Percentiles rank a stretch among this genome's conserved stretches.
Evolutionary conservation across 2,113 vertebrate species (phyloP).

Genomic region (Halcyon malimbica): DNA sequence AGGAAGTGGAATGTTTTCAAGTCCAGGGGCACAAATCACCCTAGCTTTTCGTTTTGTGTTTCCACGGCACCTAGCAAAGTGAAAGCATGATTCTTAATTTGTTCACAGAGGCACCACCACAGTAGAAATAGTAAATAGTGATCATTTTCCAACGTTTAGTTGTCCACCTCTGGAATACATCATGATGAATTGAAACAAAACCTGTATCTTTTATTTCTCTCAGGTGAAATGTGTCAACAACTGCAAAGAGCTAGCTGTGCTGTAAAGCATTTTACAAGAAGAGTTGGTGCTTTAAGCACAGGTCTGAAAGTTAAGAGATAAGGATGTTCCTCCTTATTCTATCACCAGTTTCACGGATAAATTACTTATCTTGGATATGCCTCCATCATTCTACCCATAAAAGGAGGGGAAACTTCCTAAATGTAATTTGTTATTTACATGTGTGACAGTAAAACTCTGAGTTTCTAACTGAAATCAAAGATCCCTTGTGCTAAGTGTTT

Average conservation of each 20-base stretch:
- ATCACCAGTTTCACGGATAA: background rate
- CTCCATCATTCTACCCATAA: background rate
- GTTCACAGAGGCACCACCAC: background rate
- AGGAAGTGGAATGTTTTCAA: background rate
- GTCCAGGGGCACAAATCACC: background rate
- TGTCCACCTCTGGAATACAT: background rate
- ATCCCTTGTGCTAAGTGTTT: background rate
- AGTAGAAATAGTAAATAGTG: background rate
- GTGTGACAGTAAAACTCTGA: background rate
- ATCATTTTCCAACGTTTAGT: background rate
- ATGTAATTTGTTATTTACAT: background rate
- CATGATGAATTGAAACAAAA: background rate
- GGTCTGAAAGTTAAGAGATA: background rate
- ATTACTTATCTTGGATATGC: background rate
- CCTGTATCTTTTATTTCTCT: background rate
- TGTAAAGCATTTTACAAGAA: background rate
- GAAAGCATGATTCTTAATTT: background rate
- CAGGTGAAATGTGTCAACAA: background rate
- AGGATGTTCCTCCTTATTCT: background rate
- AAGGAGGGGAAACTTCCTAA: background rate
- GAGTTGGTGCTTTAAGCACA: background rate
- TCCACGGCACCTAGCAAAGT: background rate
- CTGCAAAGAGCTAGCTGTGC: background rate
- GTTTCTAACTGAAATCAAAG: constrained; percentile 38
- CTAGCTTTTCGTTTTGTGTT: background rate